Evolutionary conservation across 2,113 vertebrate genomes (phyloP), one percentile per base, ranked within the genome.

Genomic region (Scomber scombrus): DNA sequence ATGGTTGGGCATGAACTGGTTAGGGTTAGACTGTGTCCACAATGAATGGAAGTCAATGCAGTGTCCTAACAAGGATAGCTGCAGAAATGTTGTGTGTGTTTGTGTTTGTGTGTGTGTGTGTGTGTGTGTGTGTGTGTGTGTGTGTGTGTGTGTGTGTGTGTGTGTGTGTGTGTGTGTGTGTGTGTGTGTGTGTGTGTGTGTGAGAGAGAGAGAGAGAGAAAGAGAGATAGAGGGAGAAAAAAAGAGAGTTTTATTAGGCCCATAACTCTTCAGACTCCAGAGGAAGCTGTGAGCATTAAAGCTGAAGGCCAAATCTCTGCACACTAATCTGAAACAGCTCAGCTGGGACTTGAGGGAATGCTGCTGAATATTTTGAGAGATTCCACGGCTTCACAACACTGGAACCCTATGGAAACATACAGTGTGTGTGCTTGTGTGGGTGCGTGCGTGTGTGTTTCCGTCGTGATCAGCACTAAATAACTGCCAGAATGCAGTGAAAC

Each of bases 221-320:
- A 23, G 21, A 13, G 31, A n/a, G 45, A 47, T 16, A 23, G 66
- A 15, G 46, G 18, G 40, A 10, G 40, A 13, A 73, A 81, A 29
- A 51, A 31, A 64, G 79, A 68, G 65, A 34, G 18, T 88, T 92
- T 91, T 89, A 93, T 93, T 89, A 63, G 87, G 68, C 75, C 81
- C 75, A 89, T 91, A 92, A 92, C 82, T 91, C 91, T 87, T 85
- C 13, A 67, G 58, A 64, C 69, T 78, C 88, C 40, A 62, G 84
- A 85, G 85, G 88, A 90, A 88, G 85, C 88, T 78, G 63, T 55
- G 64, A 65, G 81, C 87, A 80, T 84, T 86, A 85, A 80, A 85
- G 78, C 71, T 87, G 82, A 88, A 91, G 88, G 88, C 92, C 82
- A 82, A 81, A 83, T 81, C 79, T 81, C 76, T 80, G 83, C 71